These are phyloP conservation scores for Addax nasomaculatus DNA, from an alignment of 2,113 vertebrate genomes.

Conservation along the genomic window DNA sequence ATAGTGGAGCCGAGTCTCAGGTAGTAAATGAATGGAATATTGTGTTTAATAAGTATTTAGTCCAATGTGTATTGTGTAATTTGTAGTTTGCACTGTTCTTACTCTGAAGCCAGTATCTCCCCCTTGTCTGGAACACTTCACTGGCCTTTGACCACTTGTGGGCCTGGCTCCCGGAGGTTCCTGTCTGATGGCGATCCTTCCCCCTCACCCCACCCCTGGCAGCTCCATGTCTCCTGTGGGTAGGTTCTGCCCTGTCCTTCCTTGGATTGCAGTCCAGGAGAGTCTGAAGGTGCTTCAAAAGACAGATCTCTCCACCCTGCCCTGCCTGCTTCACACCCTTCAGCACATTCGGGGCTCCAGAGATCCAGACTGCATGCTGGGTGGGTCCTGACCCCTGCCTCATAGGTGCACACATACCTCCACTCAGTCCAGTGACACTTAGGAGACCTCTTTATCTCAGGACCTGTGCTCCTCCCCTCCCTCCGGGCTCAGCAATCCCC, in stretches of 20 bases:
- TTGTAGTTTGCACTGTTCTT: neutral
- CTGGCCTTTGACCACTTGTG: rapidly evolving
- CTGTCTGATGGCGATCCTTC: neutral
- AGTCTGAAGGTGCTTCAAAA: neutral
- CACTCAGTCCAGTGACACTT: rapidly evolving
- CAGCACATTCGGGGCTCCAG: neutral
- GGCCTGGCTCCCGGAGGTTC: neutral
- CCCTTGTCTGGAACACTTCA: neutral
- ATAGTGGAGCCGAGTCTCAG: neutral
- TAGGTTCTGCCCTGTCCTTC: neutral
- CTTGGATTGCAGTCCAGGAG: neutral
- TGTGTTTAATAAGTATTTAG: neutral
- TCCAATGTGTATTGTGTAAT: neutral
- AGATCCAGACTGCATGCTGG: neutral
- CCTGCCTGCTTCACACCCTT: neutral
- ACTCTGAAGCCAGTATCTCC: too few relatives aligned
- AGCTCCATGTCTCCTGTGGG: neutral
- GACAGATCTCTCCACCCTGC: rapidly evolving
- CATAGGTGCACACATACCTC: rapidly evolving
- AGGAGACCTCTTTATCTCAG: neutral
- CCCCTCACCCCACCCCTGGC: neutral
- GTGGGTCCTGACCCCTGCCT: neutral
- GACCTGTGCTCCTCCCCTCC: neutral
- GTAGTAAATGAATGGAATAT: too few relatives aligned
- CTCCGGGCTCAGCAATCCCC: neutral